Conservation (phyloP, 2,113 vertebrate species). For the Myxocyprinus asiaticus region DNA sequence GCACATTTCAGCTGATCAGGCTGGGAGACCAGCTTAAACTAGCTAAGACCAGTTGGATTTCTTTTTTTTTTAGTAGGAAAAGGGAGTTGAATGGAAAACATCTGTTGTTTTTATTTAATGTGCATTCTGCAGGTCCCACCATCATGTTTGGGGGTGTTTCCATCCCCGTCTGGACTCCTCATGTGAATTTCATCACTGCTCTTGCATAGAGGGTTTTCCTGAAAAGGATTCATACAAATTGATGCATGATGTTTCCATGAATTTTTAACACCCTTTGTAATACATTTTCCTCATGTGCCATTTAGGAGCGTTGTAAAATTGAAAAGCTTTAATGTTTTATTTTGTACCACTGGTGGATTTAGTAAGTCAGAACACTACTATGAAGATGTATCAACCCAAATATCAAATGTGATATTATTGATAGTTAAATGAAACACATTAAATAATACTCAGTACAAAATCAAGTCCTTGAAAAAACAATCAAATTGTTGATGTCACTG, state of each 20-base stretch:
- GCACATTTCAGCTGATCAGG: too few species aligned
- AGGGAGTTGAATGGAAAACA: too few species aligned
- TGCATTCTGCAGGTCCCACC: background rate
- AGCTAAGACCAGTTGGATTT: too few species aligned
- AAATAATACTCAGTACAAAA: background rate
- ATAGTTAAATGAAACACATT: background rate
- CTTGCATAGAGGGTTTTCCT: background rate
- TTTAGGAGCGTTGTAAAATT: too few species aligned
- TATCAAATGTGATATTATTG: background rate
- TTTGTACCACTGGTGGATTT: background rate
- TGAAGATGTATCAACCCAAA: background rate
- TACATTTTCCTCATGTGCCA: too few species aligned
- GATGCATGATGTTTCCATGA: too few species aligned
- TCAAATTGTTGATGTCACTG: slow-evolving; percentile 11
- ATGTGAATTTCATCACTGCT: slow-evolving; percentile 9
- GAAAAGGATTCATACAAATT: background rate
- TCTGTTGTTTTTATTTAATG: too few species aligned
- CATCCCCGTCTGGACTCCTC: background rate
- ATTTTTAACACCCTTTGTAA: too few species aligned
- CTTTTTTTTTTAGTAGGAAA: too few species aligned
- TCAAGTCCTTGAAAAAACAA: background rate
- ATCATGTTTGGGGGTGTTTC: background rate
- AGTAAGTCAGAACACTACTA: background rate
- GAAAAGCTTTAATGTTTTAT: too few species aligned
- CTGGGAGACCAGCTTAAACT: too few species aligned